phyloP scores from a whole-genome alignment of 2,113 vertebrate species.

The Hydrochoerus hydrochaeris region DNA sequence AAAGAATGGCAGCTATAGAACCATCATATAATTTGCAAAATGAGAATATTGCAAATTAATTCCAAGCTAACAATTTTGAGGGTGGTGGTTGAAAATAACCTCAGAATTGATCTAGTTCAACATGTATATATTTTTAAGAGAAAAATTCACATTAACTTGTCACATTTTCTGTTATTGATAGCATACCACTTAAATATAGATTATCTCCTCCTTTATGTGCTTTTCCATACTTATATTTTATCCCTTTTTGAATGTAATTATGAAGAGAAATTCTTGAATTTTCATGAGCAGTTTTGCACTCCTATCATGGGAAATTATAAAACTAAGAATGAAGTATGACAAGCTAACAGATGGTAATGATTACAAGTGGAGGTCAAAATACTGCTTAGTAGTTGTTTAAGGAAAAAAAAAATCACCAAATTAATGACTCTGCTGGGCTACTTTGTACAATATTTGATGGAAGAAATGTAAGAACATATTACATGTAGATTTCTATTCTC shows the following conservation, averaged over 20 bases:
- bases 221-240: neutral
- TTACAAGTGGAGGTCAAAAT: slow-evolving; percentile 19
- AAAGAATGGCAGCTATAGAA: slow-evolving; percentile 19
- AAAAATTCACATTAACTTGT: slow-evolving; percentile 42
- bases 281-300: neutral
- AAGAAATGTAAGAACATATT: neutral
- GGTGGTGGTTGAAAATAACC: neutral
- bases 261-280: slow-evolving; percentile 1
- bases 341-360: neutral
- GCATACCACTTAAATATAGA: neutral
- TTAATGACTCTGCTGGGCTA: slow-evolving; percentile 28
- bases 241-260: neutral
- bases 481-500: slow-evolving; percentile 18
- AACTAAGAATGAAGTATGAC: slow-evolving; percentile 19
- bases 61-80: slow-evolving; percentile 12
- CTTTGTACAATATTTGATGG: neutral
- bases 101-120: neutral
- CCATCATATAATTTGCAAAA: slow-evolving; percentile 22
- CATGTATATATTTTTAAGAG: neutral
- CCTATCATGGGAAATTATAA: neutral
- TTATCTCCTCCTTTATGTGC: neutral
- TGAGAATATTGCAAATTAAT: slow-evolving; percentile 21
- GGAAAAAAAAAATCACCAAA: neutral
- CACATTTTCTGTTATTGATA: slow-evolving; percentile 37
- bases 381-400: neutral